Percentiles rank a stretch among this genome's conserved stretches.
phyloP scores from a whole-genome alignment of 2,113 vertebrate species.

The Canis aureus region DNA sequence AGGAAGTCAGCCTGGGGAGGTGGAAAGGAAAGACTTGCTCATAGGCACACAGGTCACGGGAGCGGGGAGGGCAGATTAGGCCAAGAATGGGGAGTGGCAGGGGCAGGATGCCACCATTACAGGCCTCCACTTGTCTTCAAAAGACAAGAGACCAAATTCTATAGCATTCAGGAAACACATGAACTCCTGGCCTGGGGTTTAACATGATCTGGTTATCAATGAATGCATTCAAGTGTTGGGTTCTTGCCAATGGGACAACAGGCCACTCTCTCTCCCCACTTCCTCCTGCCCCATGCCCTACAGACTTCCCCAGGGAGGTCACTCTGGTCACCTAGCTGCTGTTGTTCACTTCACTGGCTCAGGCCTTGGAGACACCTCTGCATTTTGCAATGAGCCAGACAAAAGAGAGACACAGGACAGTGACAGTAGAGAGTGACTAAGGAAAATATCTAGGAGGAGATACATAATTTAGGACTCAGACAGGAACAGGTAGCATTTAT shows the following conservation, averaged over 20 bases:
- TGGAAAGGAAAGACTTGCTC: background rate
- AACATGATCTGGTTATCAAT: background rate
- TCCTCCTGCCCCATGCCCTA: background rate
- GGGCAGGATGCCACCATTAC: background rate
- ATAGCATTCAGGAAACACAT: accelerated
- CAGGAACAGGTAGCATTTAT: background rate
- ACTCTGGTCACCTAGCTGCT: background rate
- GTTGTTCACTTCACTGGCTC: background rate
- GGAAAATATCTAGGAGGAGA: background rate
- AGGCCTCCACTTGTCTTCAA: background rate
- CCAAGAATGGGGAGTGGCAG: accelerated
- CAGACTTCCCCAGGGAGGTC: background rate
- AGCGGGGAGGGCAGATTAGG: background rate
- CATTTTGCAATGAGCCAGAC: background rate
- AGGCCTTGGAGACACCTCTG: background rate
- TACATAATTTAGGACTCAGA: background rate
- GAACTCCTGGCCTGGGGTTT: background rate
- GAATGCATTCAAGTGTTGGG: background rate
- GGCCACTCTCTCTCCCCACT: background rate
- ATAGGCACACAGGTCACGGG: background rate
- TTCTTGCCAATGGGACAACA: accelerated
- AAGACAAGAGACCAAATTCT: background rate
- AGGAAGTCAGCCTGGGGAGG: background rate
- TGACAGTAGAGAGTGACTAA: background rate
- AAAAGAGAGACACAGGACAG: background rate